Conservation (phyloP, 2,113 vertebrate genomes). For the Butorides virescens region DNA sequence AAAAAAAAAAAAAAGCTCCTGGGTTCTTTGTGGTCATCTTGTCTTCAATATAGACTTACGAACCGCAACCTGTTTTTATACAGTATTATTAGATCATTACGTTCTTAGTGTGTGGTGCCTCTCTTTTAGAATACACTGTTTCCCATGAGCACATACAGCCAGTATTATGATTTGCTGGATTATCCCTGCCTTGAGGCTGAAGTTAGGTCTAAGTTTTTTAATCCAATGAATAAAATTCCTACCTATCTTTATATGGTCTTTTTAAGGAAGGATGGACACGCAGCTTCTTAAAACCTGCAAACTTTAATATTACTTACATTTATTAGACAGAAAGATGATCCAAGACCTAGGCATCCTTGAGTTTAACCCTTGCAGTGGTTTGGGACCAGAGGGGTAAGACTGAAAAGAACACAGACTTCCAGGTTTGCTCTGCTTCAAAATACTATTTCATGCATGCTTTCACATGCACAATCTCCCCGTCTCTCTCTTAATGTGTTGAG, state of each 20-base stretch:
- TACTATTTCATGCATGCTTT: neutral
- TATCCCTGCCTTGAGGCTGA: neutral
- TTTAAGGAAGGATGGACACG: neutral
- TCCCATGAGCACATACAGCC: neutral
- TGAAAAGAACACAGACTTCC: neutral
- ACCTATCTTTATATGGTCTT: neutral
- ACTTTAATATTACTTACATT: neutral
- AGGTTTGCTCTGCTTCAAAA: neutral
- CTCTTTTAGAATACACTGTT: neutral
- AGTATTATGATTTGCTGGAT: neutral
- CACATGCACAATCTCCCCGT: neutral
- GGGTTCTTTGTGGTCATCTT: slow-evolving; percentile 56
- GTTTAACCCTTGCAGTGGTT: neutral
- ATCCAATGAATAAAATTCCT: neutral
- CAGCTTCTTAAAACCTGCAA: neutral
- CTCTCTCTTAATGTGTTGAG: neutral
- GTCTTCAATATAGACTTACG: slow-evolving; percentile 53
- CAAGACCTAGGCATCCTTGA: neutral
- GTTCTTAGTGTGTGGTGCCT: neutral
- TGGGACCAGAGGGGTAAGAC: neutral
- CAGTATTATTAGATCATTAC: neutral
- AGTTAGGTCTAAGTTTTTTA: neutral
- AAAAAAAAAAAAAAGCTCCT: slow-evolving; percentile 12
- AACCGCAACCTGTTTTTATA: slow-evolving; percentile 16
- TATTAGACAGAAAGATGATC: neutral